Base-by-base conservation (phyloP, 2,888 invertebrate species). In the Brachyopa scutellaris region DNA sequence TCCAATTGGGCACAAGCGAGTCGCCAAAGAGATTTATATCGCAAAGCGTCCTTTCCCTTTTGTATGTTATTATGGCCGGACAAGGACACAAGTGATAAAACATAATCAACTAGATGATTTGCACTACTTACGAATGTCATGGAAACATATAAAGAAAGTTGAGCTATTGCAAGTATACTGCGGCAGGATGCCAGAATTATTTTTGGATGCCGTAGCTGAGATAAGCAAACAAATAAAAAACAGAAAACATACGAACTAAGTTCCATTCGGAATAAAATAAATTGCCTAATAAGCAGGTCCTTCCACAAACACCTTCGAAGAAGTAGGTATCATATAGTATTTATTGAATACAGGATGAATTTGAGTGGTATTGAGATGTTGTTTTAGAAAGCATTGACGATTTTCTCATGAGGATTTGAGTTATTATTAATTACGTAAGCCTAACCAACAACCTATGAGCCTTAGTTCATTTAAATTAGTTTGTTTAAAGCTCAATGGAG, bases 261-360 rank as follows among this genome's bases (percentile, higher is more conserved):
- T n/a, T n/a, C n/a, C n/a, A n/a, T n/a, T n/a, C 4, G 17, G 40
- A 33, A 53, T 33, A 36, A 53, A 21, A 29, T 40, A 42, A 26
- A 29, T 59, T 42, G 29, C 59, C 17, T 59, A 59, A 59, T 59
- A 42, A 42, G 59, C n/a, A 9, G 59, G 17, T 29, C 40, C n/a
- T 19, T 42, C 13, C 11, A 11, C 7, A 8, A 59, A 42, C 29
- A 15, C 59, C 49, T 49, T 29, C 49, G 3, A 0, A 26, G 23
- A 29, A 26, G 23, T 23, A 29, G 26, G n/a, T n/a, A n/a, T n/a
- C n/a, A n/a, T 7, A 49, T 15, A 23, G 26, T 13, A 59, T 36
- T 53, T 31, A 33, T 33, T 53, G 51, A 33, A 55, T 29, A 9
- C 42, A 17, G 8, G 40, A 59, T 59, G 40, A 42, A 42, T 42